Base-by-base conservation (phyloP, 2,797 vertebrate genomes). In the Clarias fuscus region DNA sequence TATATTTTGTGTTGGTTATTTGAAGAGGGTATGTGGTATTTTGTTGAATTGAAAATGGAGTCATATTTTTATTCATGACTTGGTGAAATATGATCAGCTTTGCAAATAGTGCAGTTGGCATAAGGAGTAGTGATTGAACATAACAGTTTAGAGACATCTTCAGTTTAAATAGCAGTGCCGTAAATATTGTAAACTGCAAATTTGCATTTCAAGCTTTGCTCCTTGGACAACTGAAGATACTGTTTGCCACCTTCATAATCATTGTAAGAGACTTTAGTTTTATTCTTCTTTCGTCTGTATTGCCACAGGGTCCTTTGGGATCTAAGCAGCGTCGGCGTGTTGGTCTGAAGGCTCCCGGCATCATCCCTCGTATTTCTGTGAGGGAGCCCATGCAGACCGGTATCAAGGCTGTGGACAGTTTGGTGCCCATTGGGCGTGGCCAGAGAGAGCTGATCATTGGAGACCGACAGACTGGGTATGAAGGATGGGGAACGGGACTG, bases 361-460 rank as follows among this genome's bases (percentile, higher is more conserved):
- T 99, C 94, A 99, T 99, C 92, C 98, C 98, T 56, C 96, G 98
- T 88, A 99, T 99, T 91, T 99, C 98, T 88, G 98, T 99, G 93
- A 95, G 97, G 87, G 98, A 99, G 87, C 98, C 98, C 43, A 99
- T 98, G 98, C 98, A 99, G 93, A 99, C 97, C 43, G 98, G 97
- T 62, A 99, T 99, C 92, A 99, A 99, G 93, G 97, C 98, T 85
- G 97, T 99, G 85, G 98, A 99, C 94, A 99, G 98, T 88, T 93
- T 99, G 94, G 98, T 99, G 92, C 98, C 98, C 0, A 99, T 99
- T 88, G 98, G 98, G 56, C 96, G 98, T 94, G 98, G 98, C 37
- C 98, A 99, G 93, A 96, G 97, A 94, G 98, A 99, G 91, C 95
- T 99, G 92, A 99, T 99, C 91, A 99, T 99, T 81, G 98, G 98